Base-by-base conservation (phyloP, 2,888 invertebrate species). In the Lycophotia porphyrea region DNA sequence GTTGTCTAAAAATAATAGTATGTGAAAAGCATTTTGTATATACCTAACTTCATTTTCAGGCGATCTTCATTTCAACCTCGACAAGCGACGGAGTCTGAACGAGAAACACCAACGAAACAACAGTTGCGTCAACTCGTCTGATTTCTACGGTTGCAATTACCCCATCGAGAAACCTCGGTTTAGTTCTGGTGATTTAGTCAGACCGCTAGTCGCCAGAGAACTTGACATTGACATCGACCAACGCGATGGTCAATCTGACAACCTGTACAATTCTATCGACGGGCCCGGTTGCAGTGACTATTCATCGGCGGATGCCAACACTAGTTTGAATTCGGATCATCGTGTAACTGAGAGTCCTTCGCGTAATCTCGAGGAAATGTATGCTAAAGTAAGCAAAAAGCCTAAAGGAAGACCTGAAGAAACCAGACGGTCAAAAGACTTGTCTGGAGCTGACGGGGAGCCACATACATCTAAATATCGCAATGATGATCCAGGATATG, bases 291-390 rank as follows among this genome's bases (percentile, higher is more conserved):
- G 91, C 76, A 93, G 93, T 70, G 93, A 94, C 73, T 94, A 95
- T 71, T 93, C 93, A 0, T 93, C 93, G 7, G 92, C 94, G 2
- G 95, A 94, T 8, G 91, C 93, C 11, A 93, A 93, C 82, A 90
- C 88, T 49, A 94, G 90, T 89, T 87, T 90, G 66, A 92, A 89
- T 75, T 92, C 92, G 69, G 96, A 94, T 86, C 94, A 92, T 90
- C 94, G 94, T 90, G 93, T 91, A 88, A 95, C 92, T 76, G 97
- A 96, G 65, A 97, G 97, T 90, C 97, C 97, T 1, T 96, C 97
- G 36, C 97, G 97, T 83, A 98, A 98, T 86, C 94, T 98, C n/a
- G 98, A 98, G 88, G 98, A 98, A 89, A 98, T 99, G 97, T 99
- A 99, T 92, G 98, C 98, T 3, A 99, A 98, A 96, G 98, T 98